Conservation (phyloP, 2,888 invertebrate species). For the Drosophila mettleri region DNA sequence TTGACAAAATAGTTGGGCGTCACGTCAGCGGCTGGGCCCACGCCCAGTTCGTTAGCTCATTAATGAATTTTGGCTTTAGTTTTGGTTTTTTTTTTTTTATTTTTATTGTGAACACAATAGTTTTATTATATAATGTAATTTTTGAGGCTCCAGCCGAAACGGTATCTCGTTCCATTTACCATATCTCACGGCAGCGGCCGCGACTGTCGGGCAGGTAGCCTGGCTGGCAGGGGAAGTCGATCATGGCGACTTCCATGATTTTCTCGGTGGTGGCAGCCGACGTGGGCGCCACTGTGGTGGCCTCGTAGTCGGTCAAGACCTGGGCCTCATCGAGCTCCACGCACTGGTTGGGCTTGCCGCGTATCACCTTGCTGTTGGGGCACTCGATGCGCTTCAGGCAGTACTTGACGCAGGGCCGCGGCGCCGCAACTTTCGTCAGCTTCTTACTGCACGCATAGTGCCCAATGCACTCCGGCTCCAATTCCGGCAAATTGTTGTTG, state of each 20-base stretch:
- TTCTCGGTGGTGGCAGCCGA: conserved; percentile 31
- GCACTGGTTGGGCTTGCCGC: conserved; percentile 69
- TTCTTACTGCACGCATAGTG: conserved; percentile 71
- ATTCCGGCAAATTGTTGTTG: conserved; percentile 68
- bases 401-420: conserved; percentile 77
- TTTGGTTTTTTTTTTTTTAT: neutral
- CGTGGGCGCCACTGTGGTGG: conserved; percentile 4
- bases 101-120: neutral
- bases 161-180: conserved; percentile 61
- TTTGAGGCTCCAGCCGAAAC: too few relatives aligned
- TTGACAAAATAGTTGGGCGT: conserved; percentile 61
- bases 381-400: conserved; percentile 75
- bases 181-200: conserved; percentile 83
- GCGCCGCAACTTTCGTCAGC: conserved; percentile 54
- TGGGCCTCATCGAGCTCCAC: conserved; percentile 71
- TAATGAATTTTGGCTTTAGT: conserved; percentile 9
- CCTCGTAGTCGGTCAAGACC: conserved; percentile 52
- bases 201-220: conserved; percentile 82
- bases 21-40: conserved; percentile 43
- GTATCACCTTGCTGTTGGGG: conserved; percentile 45
- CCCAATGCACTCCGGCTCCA: conserved; percentile 63
- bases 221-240: conserved; percentile 83
- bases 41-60: conserved; percentile 11
- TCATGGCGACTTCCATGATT: conserved; percentile 80
- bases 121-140: neutral